Conservation (phyloP, 1,140 invertebrate genomes). For the Hypsibius dujardini region DNA sequence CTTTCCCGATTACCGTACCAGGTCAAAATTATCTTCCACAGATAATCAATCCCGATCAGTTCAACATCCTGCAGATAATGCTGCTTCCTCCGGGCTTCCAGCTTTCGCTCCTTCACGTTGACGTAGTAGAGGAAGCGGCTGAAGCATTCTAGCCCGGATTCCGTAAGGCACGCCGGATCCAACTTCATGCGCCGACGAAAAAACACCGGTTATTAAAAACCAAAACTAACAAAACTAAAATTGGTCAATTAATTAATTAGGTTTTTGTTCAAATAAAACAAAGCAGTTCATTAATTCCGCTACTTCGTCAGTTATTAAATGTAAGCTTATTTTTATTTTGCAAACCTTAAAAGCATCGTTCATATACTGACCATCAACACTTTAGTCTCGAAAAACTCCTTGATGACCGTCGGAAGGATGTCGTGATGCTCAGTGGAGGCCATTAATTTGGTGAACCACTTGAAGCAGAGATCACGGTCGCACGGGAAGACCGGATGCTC, state of each 20-base stretch:
- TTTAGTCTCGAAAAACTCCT: not conserved
- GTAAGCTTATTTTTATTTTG: no score
- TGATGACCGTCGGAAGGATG: not conserved
- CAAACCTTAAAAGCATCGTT: not conserved
- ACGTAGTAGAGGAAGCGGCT: slow-evolving; percentile 91
- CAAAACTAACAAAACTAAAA: not conserved
- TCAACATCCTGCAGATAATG: slow-evolving; percentile 52
- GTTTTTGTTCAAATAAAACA: no score
- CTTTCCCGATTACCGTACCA: not conserved
- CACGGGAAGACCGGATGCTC: slow-evolving; percentile 73
- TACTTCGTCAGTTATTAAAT: no score
- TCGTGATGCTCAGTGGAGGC: not conserved
- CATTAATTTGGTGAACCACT: slow-evolving; percentile 63
- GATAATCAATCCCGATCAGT: slow-evolving; percentile 83
- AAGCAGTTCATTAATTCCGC: no score
- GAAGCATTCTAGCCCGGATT: slow-evolving; percentile 84
- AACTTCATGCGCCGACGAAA: slow-evolving; percentile 45
- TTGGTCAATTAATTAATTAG: no score
- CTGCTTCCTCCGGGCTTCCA: slow-evolving; percentile 62
- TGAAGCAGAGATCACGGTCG: slow-evolving; percentile 89
- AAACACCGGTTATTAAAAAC: not conserved
- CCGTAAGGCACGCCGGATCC: slow-evolving; percentile 72
- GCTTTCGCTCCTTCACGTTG: slow-evolving; percentile 80
- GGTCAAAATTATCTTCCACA: slow-evolving; percentile 58
- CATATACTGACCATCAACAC: not conserved